These are phyloP conservation scores for Eucidaris tribuloides DNA, from an alignment of 35 echinoderm and acorn worm species.

Conservation along the genomic window DNA sequence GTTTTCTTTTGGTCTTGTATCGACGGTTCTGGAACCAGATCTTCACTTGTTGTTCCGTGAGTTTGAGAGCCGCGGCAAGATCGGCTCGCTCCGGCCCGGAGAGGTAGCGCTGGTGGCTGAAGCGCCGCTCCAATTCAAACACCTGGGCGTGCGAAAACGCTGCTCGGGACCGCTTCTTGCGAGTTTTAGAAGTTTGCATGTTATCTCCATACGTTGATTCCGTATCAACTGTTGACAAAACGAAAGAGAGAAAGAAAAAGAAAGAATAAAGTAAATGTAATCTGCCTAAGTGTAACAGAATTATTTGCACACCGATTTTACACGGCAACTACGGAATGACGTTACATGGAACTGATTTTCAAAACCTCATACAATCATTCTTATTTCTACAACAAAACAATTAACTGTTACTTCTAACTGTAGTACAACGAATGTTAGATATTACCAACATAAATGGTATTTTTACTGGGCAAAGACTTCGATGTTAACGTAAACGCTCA, in stretches of 20 bases:
- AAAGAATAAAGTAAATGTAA: neutral
- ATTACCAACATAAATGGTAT: too few species aligned
- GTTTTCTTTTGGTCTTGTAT: constrained; percentile 97
- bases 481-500: too few species aligned
- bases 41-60: constrained; percentile 97
- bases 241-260: neutral
- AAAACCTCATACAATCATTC: neutral
- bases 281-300: neutral
- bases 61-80: constrained; percentile 90
- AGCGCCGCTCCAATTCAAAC: constrained; percentile 93
- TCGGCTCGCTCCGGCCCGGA: constrained; percentile 97
- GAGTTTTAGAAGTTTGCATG: constrained; percentile 9
- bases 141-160: constrained; percentile 93
- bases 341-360: neutral
- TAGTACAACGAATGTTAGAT: neutral
- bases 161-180: constrained; percentile 93
- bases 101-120: constrained; percentile 96
- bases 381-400: neutral
- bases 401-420: neutral
- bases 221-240: neutral
- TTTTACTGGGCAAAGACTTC: too few species aligned
- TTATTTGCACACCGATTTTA: neutral
- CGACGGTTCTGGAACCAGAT: constrained; percentile 99
- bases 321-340: neutral
- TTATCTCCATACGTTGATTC: constrained; percentile 3